Base-by-base conservation (phyloP, 2,888 invertebrate species). In the Alcis repandata region DNA sequence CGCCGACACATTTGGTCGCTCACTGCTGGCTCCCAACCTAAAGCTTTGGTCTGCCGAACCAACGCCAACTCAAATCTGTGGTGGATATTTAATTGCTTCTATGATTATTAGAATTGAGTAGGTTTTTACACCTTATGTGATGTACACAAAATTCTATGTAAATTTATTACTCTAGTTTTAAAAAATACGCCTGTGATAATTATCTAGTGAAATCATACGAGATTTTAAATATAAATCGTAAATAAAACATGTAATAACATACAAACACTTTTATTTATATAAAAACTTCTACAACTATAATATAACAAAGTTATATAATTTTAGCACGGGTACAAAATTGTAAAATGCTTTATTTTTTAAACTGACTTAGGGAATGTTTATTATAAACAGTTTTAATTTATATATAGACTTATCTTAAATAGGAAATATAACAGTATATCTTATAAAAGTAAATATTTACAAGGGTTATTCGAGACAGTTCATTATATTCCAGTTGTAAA, bases 181-280 rank as follows among this genome's bases (percentile, higher is more conserved):
- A 15, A 38, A 52, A 53, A 51, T 36, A 19, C 40, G 49, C 65
- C 81, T 81, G 81, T 80, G 82, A 79, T 79, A 81, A 62, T 63
- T 11, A 59, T 67, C 45, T 68, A 65, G 59, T 53, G 41, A 36
- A 46, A 52, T 46, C 27, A 27, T 45, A 20, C 20, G 6, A 11
- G 6, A 4, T 33, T 40, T 46, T 33, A 40, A n/a, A 17, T 15
- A 10, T 20, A 60, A 53, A 67, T 62, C 56, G 22, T 69, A 36
- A 63, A 69, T 59, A 73, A 76, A 69, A 72, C 49, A 62, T 41
- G 69, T 71, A 62, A 51, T 72, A 77, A 70, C 75, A 72, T 77
- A 78, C 66, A 79, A 75, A 75, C 71, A 53, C 17, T 75, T 85
- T 83, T 83, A 80, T 82, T 86, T 76, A 56, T 76, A 82, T 82